Evolutionary conservation across 2,888 invertebrate genomes (phyloP).

Genomic region (Dione juno): DNA sequence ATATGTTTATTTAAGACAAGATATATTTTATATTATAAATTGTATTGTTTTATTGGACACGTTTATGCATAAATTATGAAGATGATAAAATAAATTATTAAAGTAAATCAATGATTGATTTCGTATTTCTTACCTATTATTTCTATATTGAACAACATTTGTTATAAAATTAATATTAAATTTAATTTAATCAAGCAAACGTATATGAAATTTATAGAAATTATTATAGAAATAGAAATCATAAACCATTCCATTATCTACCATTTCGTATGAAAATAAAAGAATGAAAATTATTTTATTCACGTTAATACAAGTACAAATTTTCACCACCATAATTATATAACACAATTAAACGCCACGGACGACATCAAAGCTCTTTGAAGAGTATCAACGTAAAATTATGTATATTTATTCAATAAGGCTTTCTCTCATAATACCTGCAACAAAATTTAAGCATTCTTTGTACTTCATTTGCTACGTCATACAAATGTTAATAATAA

Average conservation of each 20-base stretch:
- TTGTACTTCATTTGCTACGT: conserved; percentile 23
- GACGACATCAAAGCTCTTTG: conserved; percentile 35
- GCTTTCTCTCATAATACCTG: conserved; percentile 28
- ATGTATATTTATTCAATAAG: conserved; percentile 48
- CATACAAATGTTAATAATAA: background rate
- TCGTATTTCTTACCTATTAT: too few species aligned
- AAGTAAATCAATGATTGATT: too few species aligned
- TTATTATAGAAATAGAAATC: too few species aligned
- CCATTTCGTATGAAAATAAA: background rate
- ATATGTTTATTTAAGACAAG: conserved; percentile 18
- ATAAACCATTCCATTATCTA: background rate
- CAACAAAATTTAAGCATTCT: conserved; percentile 34
- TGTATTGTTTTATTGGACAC: too few species aligned
- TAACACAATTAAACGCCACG: conserved; percentile 25
- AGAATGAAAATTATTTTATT: background rate
- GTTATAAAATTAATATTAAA: too few species aligned
- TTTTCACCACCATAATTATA: background rate
- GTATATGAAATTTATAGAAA: too few species aligned
- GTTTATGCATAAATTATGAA: too few species aligned
- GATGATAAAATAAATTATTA: too few species aligned
- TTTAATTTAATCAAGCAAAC: too few species aligned
- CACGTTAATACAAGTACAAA: background rate
- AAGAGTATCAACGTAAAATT: conserved; percentile 38
- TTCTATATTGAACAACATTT: too few species aligned
- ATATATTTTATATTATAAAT: conserved; percentile 5